phyloP scores from a whole-genome alignment of 2,888 invertebrate genomes.

The Encarsia formosa region DNA sequence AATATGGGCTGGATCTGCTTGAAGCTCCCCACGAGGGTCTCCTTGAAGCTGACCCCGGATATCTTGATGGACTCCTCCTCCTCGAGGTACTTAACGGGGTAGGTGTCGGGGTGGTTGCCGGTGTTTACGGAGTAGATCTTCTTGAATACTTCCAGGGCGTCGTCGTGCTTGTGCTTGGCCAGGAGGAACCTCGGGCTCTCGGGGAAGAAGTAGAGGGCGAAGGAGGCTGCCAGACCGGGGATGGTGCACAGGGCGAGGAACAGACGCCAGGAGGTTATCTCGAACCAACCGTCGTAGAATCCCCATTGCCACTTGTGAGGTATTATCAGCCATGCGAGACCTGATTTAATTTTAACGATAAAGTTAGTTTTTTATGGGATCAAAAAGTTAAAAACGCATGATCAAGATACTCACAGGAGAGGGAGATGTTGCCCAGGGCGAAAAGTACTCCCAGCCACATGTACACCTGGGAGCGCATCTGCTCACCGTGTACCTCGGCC shows the following conservation, averaged over 20 bases:
- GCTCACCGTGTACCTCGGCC: constrained; percentile 44
- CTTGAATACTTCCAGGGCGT: constrained; percentile 64
- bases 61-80: constrained; percentile 44
- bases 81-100: constrained; percentile 59
- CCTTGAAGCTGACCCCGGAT: constrained; percentile 37
- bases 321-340: constrained; percentile 70
- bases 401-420: constrained; percentile 62
- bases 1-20: constrained; percentile 67
- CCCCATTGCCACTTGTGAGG: constrained; percentile 58
- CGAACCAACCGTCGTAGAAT: constrained; percentile 47
- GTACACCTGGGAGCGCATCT: constrained; percentile 41
- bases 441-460: constrained; percentile 48
- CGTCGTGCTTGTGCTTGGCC: constrained; percentile 62
- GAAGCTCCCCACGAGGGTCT: constrained; percentile 59
- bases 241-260: constrained; percentile 63
- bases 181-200: constrained; percentile 79
- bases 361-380: neutral
- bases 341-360: constrained; percentile 30
- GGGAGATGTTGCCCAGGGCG: constrained; percentile 45
- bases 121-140: constrained; percentile 66
- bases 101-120: constrained; percentile 59
- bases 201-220: constrained; percentile 61
- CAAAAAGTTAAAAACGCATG: too few relatives aligned
- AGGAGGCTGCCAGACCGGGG: constrained; percentile 66
- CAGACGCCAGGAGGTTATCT: constrained; percentile 61